phyloP scores from a whole-genome alignment of 2,797 vertebrate species.

The Gallinago stenura region DNA sequence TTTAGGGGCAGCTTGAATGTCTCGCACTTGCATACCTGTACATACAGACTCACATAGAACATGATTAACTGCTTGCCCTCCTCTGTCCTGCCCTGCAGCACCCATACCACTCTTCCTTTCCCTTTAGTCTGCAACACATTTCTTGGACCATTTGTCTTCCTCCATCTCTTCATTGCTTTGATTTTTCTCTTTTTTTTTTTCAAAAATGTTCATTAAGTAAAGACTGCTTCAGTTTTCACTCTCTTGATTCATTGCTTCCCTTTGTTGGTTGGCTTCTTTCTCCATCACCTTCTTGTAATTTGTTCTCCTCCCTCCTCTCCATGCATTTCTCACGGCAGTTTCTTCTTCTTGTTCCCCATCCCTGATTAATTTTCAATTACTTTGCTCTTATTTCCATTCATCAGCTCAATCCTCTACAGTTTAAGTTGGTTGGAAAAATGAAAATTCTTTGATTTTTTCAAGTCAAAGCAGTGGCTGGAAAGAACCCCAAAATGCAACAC shows the following conservation, averaged over 20 bases:
- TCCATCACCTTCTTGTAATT: neutral
- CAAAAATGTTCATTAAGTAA: neutral
- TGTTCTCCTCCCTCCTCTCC: neutral
- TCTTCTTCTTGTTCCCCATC: neutral
- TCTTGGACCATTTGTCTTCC: neutral
- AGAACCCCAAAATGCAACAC: neutral
- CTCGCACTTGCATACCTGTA: neutral
- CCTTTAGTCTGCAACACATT: neutral
- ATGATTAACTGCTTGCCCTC: neutral
- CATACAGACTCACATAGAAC: neutral
- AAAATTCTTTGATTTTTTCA: neutral
- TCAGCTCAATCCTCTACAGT: neutral
- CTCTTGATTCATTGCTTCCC: neutral
- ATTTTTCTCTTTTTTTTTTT: neutral
- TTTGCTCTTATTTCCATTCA: neutral
- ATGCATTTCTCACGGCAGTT: neutral
- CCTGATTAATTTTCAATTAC: neutral
- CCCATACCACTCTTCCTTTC: neutral
- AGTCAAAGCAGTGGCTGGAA: neutral
- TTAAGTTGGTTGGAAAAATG: neutral
- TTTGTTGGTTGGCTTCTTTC: neutral
- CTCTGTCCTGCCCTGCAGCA: neutral
- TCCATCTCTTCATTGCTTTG: neutral
- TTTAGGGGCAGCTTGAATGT: neutral
- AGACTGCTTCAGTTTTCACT: neutral